Base-by-base conservation (phyloP, 2,113 vertebrate genomes). In the Clupea harengus region DNA sequence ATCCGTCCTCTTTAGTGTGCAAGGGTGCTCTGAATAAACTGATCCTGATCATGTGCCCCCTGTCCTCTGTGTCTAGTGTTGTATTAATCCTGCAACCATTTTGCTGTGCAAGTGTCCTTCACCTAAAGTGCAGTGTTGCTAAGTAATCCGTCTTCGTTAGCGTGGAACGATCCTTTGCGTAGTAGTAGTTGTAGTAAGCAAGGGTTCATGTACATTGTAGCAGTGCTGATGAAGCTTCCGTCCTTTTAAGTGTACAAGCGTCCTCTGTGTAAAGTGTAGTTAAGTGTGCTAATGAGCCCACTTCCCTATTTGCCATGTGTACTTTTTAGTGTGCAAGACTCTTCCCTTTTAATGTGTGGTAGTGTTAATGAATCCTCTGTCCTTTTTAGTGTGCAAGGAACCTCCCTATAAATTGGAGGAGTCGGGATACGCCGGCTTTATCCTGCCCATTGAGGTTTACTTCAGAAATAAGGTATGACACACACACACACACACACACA, bases 371-470 rank as follows among this genome's bases (percentile, higher is more conserved):
- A 17, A 47, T 83, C 75, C 2, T 82, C 18, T 87, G 86, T 88
- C 72, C 89, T 88, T 91, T 7, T 64, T 93, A 97, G 97, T 97
- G 92, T 97, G 96, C 91, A 97, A 97, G 93, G 96, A 97, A 87
- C 97, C 97, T 87, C 97, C 97, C 6, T 97, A 97, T 92, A 97
- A 97, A 95, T 96, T 97, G 91, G 97, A 97, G 94, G 97, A 97
- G 92, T 97, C 96, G 88, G 97, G 97, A 86, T 97, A 97, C 93
- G 97, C 97, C 93, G 97, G 97, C 91, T 97, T 97, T 90, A 97
- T 97, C 93, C 94, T 97, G 92, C 97, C 96, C 88, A 96, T 97
- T 92, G 96, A 97, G 89, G 96, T 97, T 91, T 97, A 97, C 92
- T 97, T 97, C 95, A 96, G 95, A 95, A 97, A 97, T 91, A 97